These are phyloP conservation scores for Metopia argyrocephala DNA, from an alignment of 2,888 invertebrate species.

Conservation along the genomic window DNA sequence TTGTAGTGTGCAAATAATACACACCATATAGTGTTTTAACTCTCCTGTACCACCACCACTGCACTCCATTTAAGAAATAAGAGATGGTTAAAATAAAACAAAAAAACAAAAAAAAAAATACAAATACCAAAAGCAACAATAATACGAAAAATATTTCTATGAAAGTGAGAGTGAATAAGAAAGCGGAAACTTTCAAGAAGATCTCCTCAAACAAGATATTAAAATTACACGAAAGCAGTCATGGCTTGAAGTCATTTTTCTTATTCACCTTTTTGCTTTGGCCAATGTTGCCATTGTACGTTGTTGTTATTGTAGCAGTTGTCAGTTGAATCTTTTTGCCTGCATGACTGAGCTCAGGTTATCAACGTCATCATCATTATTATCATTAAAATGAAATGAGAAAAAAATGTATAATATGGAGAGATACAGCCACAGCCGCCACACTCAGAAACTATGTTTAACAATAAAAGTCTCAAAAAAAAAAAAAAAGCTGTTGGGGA, in stretches of 20 bases:
- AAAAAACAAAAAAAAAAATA: constrained; percentile 17
- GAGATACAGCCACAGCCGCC: too few relatives aligned
- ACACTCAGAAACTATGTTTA: too few relatives aligned
- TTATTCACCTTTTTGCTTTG: constrained; percentile 14
- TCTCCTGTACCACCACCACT: background rate
- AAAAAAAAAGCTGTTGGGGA: too few relatives aligned
- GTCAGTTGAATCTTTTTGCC: constrained; percentile 11
- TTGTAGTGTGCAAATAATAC: background rate
- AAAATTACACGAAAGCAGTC: constrained; percentile 59
- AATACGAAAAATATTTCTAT: constrained; percentile 59
- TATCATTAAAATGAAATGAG: constrained; percentile 29
- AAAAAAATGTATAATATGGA: too few relatives aligned
- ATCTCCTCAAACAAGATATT: constrained; percentile 56
- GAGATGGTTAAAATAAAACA: constrained; percentile 34
- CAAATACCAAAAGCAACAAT: constrained; percentile 1
- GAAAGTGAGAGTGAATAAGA: constrained; percentile 79
- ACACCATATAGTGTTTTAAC: background rate
- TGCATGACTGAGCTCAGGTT: constrained; percentile 52
- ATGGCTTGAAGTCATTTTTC: constrained; percentile 54
- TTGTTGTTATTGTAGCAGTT: background rate
- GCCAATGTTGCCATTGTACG: background rate
- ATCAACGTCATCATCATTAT: constrained; percentile 22
- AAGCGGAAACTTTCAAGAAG: constrained; percentile 75
- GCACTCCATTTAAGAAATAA: constrained; percentile 43
- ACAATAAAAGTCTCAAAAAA: too few relatives aligned